A percentile compares a stretch with the other conserved stretches of the same genome.
phyloP scores from a whole-genome alignment of 1,140 invertebrate species.

The Holotrichia oblita region DNA sequence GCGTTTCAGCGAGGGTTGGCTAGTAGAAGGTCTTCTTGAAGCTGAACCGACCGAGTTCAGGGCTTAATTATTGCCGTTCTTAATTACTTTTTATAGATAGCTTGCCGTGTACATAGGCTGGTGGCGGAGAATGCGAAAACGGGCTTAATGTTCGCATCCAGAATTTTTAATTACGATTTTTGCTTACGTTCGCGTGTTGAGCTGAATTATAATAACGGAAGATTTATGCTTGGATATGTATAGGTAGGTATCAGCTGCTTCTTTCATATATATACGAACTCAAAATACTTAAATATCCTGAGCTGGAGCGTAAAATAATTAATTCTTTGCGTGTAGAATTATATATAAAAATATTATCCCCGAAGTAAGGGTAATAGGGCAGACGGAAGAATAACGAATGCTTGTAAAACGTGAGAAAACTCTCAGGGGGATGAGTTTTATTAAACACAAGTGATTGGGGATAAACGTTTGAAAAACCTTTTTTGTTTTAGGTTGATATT shows the following conservation, averaged over 20 bases:
- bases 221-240: neutral
- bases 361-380: too few relatives aligned
- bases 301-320: neutral
- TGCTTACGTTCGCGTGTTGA: neutral
- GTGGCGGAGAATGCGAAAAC: neutral
- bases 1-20: neutral
- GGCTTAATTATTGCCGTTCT: conserved; percentile 1
- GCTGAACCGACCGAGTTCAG: neutral
- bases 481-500: too few relatives aligned
- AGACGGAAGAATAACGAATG: too few relatives aligned
- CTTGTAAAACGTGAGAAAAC: too few relatives aligned
- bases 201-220: conserved; percentile 3
- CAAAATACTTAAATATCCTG: neutral
- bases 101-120: neutral
- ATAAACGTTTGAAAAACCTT: too few relatives aligned
- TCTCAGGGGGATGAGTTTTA: too few relatives aligned
- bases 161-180: conserved; percentile 14
- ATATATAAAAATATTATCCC: too few relatives aligned
- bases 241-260: neutral
- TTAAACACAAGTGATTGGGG: too few relatives aligned
- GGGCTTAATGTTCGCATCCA: neutral
- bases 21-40: neutral
- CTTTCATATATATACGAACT: neutral
- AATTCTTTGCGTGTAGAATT: neutral
- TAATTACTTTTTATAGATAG: conserved; percentile 18